phyloP scores from a whole-genome alignment of 64 coral and sea anemone species.

The Montipora efflorescens region DNA sequence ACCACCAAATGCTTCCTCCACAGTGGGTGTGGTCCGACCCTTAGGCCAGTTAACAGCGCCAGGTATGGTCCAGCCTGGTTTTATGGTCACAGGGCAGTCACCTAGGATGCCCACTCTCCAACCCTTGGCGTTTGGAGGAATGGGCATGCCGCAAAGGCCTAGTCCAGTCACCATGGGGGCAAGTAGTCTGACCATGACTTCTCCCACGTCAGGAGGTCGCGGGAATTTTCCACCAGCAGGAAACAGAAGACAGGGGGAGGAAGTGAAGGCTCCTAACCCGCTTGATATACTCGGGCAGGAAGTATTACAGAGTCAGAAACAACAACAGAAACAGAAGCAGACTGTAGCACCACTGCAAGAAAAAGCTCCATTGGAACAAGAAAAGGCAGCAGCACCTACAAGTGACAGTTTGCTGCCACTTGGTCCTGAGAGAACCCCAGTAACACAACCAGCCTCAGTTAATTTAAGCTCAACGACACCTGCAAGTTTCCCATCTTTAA shows the following conservation, averaged over 20 bases:
- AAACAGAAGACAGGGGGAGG: slow-evolving; percentile 41
- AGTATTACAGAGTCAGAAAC: slow-evolving; percentile 84
- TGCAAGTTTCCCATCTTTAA: slow-evolving; percentile 28
- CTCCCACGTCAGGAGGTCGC: slow-evolving; percentile 46
- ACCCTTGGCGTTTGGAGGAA: slow-evolving; percentile 32
- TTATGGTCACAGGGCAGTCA: slow-evolving; percentile 29
- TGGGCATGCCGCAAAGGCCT: slow-evolving; percentile 63
- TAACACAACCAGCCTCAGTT: neutral
- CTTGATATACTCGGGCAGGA: slow-evolving; percentile 89
- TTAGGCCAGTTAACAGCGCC: slow-evolving; percentile 42
- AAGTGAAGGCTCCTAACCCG: slow-evolving; percentile 53
- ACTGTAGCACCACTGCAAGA: slow-evolving; percentile 60
- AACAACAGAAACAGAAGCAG: slow-evolving; percentile 90
- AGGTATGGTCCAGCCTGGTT: slow-evolving; percentile 30
- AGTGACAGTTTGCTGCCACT: slow-evolving; percentile 23
- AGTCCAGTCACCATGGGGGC: slow-evolving; percentile 52
- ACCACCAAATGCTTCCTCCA: slow-evolving; percentile 37
- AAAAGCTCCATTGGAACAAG: slow-evolving; percentile 21
- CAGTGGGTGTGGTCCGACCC: slow-evolving; percentile 70
- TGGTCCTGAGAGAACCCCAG: slow-evolving; percentile 10
- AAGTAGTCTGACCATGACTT: slow-evolving; percentile 58
- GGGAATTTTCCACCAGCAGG: slow-evolving; percentile 44
- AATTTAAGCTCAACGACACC: slow-evolving; percentile 42
- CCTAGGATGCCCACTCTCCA: slow-evolving; percentile 2
- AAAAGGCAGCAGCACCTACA: neutral